These are phyloP conservation scores for Hipposideros larvatus DNA, from an alignment of 2,797 vertebrate genomes.

Conservation along the genomic window DNA sequence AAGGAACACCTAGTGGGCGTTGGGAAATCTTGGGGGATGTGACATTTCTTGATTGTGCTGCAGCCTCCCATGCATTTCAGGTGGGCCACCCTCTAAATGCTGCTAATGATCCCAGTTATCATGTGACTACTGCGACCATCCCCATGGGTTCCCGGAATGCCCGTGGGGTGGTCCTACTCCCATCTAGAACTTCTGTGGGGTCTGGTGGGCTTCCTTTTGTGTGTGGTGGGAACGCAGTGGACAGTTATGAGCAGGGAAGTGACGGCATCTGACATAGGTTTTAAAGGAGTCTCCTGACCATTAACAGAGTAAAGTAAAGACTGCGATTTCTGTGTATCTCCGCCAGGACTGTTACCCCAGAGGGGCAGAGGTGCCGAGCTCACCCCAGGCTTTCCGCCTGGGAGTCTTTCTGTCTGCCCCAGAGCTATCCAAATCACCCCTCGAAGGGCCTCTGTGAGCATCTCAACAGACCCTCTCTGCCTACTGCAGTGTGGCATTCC, in stretches of 20 bases:
- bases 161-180: background rate
- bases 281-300: background rate
- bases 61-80: background rate
- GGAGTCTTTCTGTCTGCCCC: background rate
- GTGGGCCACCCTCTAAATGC: too few species aligned
- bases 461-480: background rate
- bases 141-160: fast-evolving
- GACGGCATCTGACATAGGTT: background rate
- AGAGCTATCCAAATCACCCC: background rate
- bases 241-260: background rate
- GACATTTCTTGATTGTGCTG: background rate
- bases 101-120: background rate
- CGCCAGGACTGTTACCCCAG: background rate
- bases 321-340: background rate
- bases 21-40: background rate
- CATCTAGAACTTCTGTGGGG: background rate
- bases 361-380: background rate
- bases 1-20: fast-evolving
- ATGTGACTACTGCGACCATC: background rate
- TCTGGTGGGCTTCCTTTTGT: background rate
- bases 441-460: background rate
- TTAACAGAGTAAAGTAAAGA: background rate
- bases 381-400: background rate
- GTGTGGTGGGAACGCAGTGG: background rate
- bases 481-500: background rate